Conservation (phyloP, 2,113 vertebrate species). For the Eidolon helvum region DNA sequence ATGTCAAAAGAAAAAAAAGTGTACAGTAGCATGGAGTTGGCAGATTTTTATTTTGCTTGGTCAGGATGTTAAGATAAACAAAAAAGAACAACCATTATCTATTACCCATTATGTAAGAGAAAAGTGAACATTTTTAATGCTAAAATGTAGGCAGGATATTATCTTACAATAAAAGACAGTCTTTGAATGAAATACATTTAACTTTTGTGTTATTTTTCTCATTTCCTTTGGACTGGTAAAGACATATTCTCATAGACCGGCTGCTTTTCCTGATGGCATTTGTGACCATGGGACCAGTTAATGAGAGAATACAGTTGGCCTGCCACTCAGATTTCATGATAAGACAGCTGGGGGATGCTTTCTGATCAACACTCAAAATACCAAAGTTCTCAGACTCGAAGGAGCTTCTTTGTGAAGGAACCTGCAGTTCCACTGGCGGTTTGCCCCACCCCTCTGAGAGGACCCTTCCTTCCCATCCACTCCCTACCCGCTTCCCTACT, state of each 20-base stretch:
- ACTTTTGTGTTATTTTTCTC: background rate
- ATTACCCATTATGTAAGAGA: background rate
- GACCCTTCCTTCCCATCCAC: fast-evolving
- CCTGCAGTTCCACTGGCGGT: background rate
- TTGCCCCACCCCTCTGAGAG: background rate
- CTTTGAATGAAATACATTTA: background rate
- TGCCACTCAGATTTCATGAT: background rate
- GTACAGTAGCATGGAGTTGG: background rate
- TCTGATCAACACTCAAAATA: background rate
- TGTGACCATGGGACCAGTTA: background rate
- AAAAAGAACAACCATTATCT: background rate
- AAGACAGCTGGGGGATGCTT: background rate
- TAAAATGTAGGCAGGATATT: background rate
- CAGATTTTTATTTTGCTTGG: background rate
- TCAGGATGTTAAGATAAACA: background rate
- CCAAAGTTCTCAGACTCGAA: background rate
- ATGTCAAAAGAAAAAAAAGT: background rate
- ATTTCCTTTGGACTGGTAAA: background rate
- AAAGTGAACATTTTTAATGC: background rate
- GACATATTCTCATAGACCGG: background rate
- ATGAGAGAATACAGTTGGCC: background rate
- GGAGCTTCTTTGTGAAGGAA: background rate
- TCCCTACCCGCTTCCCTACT: background rate
- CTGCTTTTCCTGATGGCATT: background rate
- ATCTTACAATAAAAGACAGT: background rate